phyloP scores from a whole-genome alignment of 1,140 invertebrate genomes.

The Drosophila lacteicornis region DNA sequence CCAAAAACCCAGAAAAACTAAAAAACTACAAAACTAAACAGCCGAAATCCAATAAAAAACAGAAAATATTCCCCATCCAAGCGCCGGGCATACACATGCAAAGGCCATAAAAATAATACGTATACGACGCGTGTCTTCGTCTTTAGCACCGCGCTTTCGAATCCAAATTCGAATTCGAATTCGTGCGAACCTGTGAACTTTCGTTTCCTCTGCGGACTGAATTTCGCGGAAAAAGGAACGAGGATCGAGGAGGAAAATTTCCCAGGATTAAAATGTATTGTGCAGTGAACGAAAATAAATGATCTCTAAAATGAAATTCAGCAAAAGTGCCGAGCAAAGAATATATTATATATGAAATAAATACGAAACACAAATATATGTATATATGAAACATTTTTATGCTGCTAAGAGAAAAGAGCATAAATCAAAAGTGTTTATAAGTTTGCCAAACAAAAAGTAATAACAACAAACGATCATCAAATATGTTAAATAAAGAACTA shows the following conservation, averaged over 20 bases:
- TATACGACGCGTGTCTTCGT: slow-evolving; percentile 75
- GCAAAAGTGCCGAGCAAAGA: slow-evolving; percentile 5
- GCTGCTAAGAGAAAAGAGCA: neutral
- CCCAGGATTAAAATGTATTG: slow-evolving; percentile 36
- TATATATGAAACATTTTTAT: neutral
- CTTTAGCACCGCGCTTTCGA: slow-evolving; percentile 51
- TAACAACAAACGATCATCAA: slow-evolving; percentile 7
- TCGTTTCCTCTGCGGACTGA: slow-evolving; percentile 47
- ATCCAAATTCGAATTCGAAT: slow-evolving; percentile 31
- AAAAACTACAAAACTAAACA: slow-evolving; percentile 22
- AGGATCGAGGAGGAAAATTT: slow-evolving; percentile 10
- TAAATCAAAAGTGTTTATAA: slow-evolving; percentile 29
- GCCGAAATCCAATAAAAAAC: slow-evolving; percentile 37
- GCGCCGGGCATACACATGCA: slow-evolving; percentile 14
- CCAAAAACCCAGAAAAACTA: slow-evolving; percentile 14
- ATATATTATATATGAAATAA: slow-evolving; percentile 18
- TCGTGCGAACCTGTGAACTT: slow-evolving; percentile 80
- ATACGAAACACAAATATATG: neutral
- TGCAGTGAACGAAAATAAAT: slow-evolving; percentile 29
- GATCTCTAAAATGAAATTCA: slow-evolving; percentile 31
- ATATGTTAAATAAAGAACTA: neutral
- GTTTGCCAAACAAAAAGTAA: slow-evolving; percentile 16
- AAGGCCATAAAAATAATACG: slow-evolving; percentile 37
- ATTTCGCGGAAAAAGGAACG: slow-evolving; percentile 17
- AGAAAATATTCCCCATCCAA: slow-evolving; percentile 14